phyloP scores from a whole-genome alignment of 2,888 invertebrate genomes.

The Dolichopus griseipennis region DNA sequence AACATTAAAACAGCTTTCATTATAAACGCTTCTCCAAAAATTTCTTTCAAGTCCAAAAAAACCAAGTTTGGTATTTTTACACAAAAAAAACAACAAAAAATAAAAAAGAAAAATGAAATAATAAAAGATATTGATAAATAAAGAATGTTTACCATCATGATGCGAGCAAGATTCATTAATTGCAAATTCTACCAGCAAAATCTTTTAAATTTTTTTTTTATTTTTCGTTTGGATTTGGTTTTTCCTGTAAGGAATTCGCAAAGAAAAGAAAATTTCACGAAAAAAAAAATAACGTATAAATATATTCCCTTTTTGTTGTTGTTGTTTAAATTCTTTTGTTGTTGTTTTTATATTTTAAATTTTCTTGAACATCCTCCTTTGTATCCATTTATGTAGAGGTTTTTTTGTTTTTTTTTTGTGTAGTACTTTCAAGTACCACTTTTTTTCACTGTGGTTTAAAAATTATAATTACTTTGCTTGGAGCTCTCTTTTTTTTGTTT shows the following conservation, averaged over 20 bases:
- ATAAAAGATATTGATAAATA: background rate
- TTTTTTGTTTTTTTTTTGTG: too few species aligned
- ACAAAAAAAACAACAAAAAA: too few species aligned
- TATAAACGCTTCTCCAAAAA: too few species aligned
- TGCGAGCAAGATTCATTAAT: background rate
- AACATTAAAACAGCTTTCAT: too few species aligned
- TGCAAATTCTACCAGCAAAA: conserved; percentile 1
- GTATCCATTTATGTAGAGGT: background rate
- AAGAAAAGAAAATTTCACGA: background rate
- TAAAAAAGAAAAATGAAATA: too few species aligned
- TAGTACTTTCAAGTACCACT: background rate
- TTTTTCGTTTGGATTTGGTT: background rate
- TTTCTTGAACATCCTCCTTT: background rate
- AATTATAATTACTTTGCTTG: background rate
- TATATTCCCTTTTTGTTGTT: too few species aligned
- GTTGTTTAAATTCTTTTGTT: background rate
- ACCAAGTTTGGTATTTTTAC: too few species aligned
- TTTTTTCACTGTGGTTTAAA: background rate
- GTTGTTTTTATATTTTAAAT: background rate
- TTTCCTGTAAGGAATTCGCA: background rate
- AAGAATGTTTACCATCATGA: background rate
- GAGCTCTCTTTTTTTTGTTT: conserved; percentile 2
- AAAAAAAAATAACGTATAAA: too few species aligned
- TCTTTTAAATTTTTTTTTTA: background rate
- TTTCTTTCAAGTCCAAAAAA: too few species aligned